Conservation (phyloP, 35 echinoderm and acorn worm genomes). For the Patiria miniata region DNA sequence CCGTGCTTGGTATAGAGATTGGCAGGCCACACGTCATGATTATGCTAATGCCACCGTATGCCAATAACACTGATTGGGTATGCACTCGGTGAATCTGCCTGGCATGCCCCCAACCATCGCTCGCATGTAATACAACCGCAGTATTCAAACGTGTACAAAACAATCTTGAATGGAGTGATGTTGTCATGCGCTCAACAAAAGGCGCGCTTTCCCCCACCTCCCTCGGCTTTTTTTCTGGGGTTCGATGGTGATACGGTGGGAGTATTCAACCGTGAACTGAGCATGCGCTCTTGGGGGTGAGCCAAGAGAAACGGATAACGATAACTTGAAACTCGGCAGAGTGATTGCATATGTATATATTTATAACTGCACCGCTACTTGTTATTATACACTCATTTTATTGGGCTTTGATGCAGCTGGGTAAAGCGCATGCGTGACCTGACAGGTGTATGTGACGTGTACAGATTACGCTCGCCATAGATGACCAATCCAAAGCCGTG, state of each 20-base stretch:
- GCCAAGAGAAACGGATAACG: background rate
- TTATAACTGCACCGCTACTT: background rate
- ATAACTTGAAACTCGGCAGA: background rate
- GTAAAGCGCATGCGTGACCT: conserved; percentile 10
- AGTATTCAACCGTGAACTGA: background rate
- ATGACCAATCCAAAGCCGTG: background rate
- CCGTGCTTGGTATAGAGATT: conserved; percentile 5
- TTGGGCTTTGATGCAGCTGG: background rate
- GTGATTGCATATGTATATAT: background rate
- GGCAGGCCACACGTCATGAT: conserved; percentile 6
- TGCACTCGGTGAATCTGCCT: background rate
- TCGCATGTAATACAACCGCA: background rate
- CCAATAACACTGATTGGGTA: background rate
- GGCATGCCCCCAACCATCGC: background rate
- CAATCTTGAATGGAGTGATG: background rate
- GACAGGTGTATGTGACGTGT: conserved; percentile 11
- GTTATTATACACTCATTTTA: background rate
- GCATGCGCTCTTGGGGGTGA: conserved; percentile 1
- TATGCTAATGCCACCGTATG: conserved; percentile 7
- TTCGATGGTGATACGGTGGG: background rate
- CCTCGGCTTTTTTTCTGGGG: no score
- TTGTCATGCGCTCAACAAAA: conserved; percentile 18
- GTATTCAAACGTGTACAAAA: conserved; percentile 14
- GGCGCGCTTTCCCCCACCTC: background rate
- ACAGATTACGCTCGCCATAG: background rate